Conservation (phyloP, 1,140 invertebrate species). For the Brachionus rubens region DNA sequence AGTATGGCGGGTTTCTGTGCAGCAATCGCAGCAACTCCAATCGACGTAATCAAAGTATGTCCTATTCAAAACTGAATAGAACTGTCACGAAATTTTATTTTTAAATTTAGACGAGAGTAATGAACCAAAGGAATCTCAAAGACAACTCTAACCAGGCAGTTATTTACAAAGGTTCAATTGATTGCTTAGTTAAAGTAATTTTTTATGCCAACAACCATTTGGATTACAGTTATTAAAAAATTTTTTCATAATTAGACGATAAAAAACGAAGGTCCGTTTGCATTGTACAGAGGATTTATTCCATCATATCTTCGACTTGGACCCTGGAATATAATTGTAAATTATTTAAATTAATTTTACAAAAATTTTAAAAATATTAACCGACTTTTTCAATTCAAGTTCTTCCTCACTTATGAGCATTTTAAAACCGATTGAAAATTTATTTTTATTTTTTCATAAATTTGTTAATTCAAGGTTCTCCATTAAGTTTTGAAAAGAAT, state of each 20-base stretch:
- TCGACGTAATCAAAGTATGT: conserved; percentile 59
- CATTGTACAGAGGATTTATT: conserved; percentile 60
- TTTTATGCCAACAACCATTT: not conserved
- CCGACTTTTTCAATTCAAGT: conserved; percentile 17
- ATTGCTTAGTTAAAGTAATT: conserved; percentile 64
- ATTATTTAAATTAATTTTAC: conserved; percentile 49
- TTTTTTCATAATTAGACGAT: conserved; percentile 62
- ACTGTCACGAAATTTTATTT: not conserved
- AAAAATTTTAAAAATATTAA: not conserved
- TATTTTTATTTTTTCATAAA: no score
- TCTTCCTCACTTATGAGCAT: conserved; percentile 43
- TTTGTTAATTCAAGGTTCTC: no score
- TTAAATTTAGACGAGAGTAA: conserved; percentile 74
- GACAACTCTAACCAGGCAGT: conserved; percentile 49
- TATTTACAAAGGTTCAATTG: conserved; percentile 54
- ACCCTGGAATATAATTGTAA: conserved; percentile 86
- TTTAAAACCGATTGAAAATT: not conserved
- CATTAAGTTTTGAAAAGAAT: not conserved
- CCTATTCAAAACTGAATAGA: not conserved
- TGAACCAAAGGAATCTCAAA: conserved; percentile 66
- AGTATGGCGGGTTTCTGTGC: conserved; percentile 56
- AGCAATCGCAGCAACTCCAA: conserved; percentile 57
- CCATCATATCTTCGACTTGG: conserved; percentile 62
- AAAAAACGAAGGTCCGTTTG: conserved; percentile 55
- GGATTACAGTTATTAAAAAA: conserved; percentile 11